phyloP scores from a whole-genome alignment of 2,113 vertebrate genomes.

The Neopipo cinnamomea region DNA sequence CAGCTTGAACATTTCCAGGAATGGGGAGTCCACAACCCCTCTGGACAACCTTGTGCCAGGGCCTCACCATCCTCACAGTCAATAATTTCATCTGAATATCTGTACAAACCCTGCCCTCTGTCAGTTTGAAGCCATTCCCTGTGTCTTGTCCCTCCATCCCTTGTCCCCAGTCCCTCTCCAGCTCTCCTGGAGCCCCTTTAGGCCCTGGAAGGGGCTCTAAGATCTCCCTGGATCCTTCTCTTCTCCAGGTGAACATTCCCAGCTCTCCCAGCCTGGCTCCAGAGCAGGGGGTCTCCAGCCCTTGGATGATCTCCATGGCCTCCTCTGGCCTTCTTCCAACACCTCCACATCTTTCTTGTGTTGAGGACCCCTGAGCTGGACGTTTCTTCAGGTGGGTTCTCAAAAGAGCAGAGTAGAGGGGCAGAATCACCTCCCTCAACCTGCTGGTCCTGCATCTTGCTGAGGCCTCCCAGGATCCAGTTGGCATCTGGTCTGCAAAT shows the following conservation, averaged over 20 bases:
- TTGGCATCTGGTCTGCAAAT: background rate
- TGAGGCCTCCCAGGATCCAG: background rate
- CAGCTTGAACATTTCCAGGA: rapidly evolving
- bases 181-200: background rate
- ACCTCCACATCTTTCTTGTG: background rate
- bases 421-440: background rate
- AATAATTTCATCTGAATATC: background rate
- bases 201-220: background rate
- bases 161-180: background rate
- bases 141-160: background rate
- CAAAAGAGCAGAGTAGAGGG: background rate
- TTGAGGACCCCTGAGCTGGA: background rate
- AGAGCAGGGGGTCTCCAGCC: background rate
- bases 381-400: background rate
- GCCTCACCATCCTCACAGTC: rapidly evolving
- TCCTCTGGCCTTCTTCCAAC: background rate
- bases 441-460: background rate
- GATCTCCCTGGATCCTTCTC: background rate
- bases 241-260: rapidly evolving
- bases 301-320: background rate
- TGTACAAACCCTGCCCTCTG: too few relatives aligned
- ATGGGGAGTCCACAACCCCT: background rate
- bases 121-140: background rate
- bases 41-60: rapidly evolving
- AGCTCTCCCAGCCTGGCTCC: background rate